These are phyloP conservation scores for Diacarnus erythraeanus DNA, from an alignment of 37 sponge, comb jelly and placozoan genomes.

Conservation along the genomic window DNA sequence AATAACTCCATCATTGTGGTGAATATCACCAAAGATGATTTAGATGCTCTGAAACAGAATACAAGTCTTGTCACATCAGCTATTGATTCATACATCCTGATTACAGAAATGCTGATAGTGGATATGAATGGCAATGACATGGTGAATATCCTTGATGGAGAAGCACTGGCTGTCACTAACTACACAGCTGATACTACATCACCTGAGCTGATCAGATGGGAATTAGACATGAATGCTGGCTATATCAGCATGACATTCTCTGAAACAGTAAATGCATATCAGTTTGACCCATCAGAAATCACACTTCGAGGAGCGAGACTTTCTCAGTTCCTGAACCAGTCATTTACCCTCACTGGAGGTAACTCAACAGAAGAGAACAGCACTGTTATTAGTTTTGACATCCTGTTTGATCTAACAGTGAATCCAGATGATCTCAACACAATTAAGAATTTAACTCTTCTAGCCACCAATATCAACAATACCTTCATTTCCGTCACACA, in stretches of 20 bases:
- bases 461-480: slow-evolving; percentile 46
- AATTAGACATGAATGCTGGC: slow-evolving; percentile 83
- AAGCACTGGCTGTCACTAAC: slow-evolving; percentile 44
- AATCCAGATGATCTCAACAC: slow-evolving; percentile 76
- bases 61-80: slow-evolving; percentile 65
- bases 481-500: slow-evolving; percentile 65
- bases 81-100: slow-evolving; percentile 71
- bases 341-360: slow-evolving; percentile 65
- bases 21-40: slow-evolving; percentile 74
- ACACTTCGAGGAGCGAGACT: slow-evolving; percentile 40
- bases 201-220: slow-evolving; percentile 66
- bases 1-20: slow-evolving; percentile 76
- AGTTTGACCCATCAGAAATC: slow-evolving; percentile 67
- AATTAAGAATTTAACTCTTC: slow-evolving; percentile 45
- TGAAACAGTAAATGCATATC: slow-evolving; percentile 84
- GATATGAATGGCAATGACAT: slow-evolving; percentile 85
- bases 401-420: slow-evolving; percentile 50
- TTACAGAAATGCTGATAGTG: slow-evolving; percentile 57
- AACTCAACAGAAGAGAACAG: slow-evolving; percentile 58
- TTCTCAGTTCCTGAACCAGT: slow-evolving; percentile 5
- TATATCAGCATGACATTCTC: slow-evolving; percentile 76
- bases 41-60: slow-evolving; percentile 82
- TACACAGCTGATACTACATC: slow-evolving; percentile 79
- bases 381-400: slow-evolving; percentile 67
- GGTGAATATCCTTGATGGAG: slow-evolving; percentile 35